Percentiles rank a stretch among this genome's conserved stretches.
Conservation (phyloP, 2,888 invertebrate genomes). For the Ametastegia equiseti region DNA sequence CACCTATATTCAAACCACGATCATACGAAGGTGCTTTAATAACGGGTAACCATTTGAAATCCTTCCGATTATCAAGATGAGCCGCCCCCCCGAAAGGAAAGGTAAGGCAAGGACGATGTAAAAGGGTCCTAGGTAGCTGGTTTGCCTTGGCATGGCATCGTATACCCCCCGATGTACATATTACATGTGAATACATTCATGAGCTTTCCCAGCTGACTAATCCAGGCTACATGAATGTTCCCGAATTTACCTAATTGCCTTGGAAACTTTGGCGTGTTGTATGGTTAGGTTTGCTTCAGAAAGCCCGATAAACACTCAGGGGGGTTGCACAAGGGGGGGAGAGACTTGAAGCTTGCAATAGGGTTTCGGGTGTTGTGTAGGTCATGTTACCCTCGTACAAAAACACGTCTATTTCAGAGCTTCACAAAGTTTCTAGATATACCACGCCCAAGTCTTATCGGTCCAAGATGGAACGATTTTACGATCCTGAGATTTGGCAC, state of each 20-base stretch:
- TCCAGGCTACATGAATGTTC: slow-evolving; percentile 41
- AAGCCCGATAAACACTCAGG: slow-evolving; percentile 3
- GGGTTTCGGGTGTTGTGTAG: background rate
- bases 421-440: background rate
- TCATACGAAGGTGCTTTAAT: slow-evolving; percentile 30
- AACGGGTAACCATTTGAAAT: slow-evolving; percentile 43
- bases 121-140: background rate
- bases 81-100: slow-evolving; percentile 24
- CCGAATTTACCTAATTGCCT: slow-evolving; percentile 48
- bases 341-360: background rate
- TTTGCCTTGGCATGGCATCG: background rate
- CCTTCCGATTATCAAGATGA: slow-evolving; percentile 45
- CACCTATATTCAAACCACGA: slow-evolving; percentile 19
- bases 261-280: slow-evolving; percentile 25
- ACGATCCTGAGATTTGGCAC: background rate
- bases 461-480: background rate
- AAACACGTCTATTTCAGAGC: background rate
- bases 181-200: slow-evolving; percentile 49
- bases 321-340: background rate
- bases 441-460: background rate
- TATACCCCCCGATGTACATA: slow-evolving; percentile 16
- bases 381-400: background rate
- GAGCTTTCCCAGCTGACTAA: slow-evolving; percentile 48
- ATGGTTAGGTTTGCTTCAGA: background rate
- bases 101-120: background rate